These are phyloP conservation scores for Macrotus californicus DNA, from an alignment of 2,113 vertebrate species.

Conservation along the genomic window DNA sequence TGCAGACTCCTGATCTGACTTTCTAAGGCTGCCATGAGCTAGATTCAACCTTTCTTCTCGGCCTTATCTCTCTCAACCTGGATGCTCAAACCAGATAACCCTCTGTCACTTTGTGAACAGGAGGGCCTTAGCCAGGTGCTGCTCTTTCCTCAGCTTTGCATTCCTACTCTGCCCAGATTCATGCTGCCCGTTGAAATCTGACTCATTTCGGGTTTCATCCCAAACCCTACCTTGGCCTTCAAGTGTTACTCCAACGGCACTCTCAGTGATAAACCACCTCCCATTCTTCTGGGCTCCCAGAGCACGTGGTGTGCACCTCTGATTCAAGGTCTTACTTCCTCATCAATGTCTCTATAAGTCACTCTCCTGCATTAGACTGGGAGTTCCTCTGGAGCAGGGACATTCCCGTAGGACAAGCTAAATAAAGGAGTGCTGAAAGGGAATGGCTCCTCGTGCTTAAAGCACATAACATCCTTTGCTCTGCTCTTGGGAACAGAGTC, in stretches of 20 bases:
- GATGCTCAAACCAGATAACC: background rate
- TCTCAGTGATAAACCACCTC: background rate
- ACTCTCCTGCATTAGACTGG: background rate
- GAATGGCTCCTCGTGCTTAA: background rate
- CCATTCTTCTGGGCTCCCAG: background rate
- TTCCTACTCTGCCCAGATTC: background rate
- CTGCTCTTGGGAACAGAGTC: background rate
- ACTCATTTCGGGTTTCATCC: background rate
- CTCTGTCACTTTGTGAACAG: background rate
- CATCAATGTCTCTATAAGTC: background rate
- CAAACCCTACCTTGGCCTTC: background rate
- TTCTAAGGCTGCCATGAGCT: background rate
- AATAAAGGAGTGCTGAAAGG: background rate
- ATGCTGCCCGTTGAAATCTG: background rate
- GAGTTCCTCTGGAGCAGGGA: background rate
- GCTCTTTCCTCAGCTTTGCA: background rate
- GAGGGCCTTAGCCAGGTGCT: no score
- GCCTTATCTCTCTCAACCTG: background rate
- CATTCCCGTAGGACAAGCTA: background rate
- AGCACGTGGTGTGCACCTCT: fast-evolving
- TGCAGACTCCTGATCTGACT: background rate
- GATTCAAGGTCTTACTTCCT: background rate
- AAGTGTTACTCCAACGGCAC: background rate
- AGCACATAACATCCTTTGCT: background rate
- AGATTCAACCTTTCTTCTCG: background rate